These are phyloP conservation scores for Ctenopoma multispine DNA, from an alignment of 2,797 vertebrate species.

Conservation along the genomic window DNA sequence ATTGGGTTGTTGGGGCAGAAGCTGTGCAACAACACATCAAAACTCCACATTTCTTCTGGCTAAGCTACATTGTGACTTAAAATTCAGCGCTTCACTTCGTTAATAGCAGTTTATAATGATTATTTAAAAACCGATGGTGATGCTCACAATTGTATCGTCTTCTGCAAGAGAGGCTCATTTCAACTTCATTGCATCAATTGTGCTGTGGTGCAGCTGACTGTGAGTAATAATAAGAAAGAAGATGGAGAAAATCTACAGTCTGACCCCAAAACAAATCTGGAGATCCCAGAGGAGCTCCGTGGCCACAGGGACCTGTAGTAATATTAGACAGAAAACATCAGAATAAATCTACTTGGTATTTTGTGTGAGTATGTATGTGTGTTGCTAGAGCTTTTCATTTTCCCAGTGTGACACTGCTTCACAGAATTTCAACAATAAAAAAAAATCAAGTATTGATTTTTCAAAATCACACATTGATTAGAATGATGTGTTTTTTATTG, in stretches of 20 bases:
- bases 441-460: constrained; percentile 16
- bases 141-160: constrained; percentile 34
- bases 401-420: constrained; percentile 18
- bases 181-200: constrained; percentile 12
- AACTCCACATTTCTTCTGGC: background rate
- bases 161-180: constrained; percentile 29
- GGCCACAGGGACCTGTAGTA: constrained; percentile 30
- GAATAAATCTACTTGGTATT: constrained; percentile 36
- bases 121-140: constrained; percentile 18
- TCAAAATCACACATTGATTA: no score
- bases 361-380: constrained; percentile 25
- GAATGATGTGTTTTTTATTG: constrained; percentile 32
- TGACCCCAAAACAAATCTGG: constrained; percentile 51
- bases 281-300: constrained; percentile 21
- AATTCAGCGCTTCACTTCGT: constrained; percentile 25
- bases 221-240: constrained; percentile 29
- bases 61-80: constrained; percentile 8
- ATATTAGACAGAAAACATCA: constrained; percentile 39
- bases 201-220: constrained; percentile 5
- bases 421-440: constrained; percentile 10
- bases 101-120: constrained; percentile 24
- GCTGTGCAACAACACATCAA: constrained; percentile 6
- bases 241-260: constrained; percentile 37
- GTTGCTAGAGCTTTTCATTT: constrained; percentile 23
- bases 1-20: constrained; percentile 28